These are phyloP conservation scores for Eptatretus burgeri DNA, from an alignment of 2,113 vertebrate species.

Conservation along the genomic window DNA sequence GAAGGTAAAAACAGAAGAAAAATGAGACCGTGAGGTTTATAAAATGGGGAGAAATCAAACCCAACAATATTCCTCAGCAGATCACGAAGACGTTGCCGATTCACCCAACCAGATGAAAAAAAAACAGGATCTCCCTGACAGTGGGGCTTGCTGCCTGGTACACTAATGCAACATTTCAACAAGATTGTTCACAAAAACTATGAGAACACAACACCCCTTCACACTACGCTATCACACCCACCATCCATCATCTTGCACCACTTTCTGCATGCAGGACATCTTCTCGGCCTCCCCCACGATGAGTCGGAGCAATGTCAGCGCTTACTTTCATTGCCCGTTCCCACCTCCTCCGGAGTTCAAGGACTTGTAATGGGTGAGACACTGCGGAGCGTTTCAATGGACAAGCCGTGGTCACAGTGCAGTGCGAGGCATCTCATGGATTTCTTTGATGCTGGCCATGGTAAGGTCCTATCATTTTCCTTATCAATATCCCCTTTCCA, in stretches of 20 bases:
- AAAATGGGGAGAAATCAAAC: too few species aligned
- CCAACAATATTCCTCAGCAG: too few species aligned
- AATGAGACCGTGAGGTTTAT: too few species aligned
- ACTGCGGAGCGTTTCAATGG: constrained; percentile 19
- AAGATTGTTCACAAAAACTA: too few species aligned
- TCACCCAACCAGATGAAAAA: too few species aligned
- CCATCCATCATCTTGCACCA: neutral
- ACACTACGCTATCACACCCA: neutral
- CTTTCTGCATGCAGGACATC: constrained; percentile 15
- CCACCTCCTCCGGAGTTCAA: constrained; percentile 7
- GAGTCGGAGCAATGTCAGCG: constrained; percentile 16
- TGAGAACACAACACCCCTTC: neutral
- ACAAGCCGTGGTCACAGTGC: constrained; percentile 25
- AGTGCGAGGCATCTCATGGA: constrained; percentile 22
- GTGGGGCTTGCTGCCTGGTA: too few species aligned
- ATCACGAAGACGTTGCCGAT: too few species aligned
- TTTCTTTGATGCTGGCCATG: constrained; percentile 23
- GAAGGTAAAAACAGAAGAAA: too few species aligned
- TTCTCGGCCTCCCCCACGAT: constrained; percentile 28
- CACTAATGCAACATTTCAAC: too few species aligned
- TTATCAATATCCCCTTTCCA: too few species aligned
- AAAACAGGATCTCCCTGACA: too few species aligned
- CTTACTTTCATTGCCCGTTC: constrained; percentile 12
- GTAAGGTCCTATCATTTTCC: constrained; percentile 11
- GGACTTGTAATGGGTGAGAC: constrained; percentile 20